Evolutionary conservation across 1,140 invertebrate species (phyloP), one percentile per base, ranked within the genome.

Genomic region (Bombus sibiricus): DNA sequence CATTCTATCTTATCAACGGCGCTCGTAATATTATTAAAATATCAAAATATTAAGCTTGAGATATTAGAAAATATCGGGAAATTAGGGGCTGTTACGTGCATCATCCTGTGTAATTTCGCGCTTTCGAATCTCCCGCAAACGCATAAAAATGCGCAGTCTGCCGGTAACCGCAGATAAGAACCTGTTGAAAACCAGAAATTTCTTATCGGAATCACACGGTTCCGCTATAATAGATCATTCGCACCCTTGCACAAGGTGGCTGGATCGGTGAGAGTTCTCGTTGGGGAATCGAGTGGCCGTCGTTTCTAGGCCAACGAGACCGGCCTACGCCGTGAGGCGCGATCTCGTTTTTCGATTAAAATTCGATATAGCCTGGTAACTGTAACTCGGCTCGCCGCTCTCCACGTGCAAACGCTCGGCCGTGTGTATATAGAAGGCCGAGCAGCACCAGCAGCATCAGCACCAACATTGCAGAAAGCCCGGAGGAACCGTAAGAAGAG

Each of bases 281-380:
- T 53, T 28, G 10, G 28, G 57, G 47, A n/a, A 59, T 25, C 85
- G 39, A 69, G 47, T 25, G 39, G 32, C 53, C n/a, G 1, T 6
- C 73, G 68, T 86, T 86, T 88, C 83, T 91, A 88, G 89, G 89
- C 89, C 89, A 88, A 80, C 74, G 74, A 74, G 41, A 59, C 57
- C 81, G 43, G 80, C 79, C 89, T 89, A 88, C 89, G 88, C 76
- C 32, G 69, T 69, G 59, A 83, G 62, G 74, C 73, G 80, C 74
- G 83, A 86, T 83, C 83, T 86, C 75, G 69, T 69, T 90, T 90
- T 90, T 88, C 77, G 89, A 91, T 90, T 91, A 91, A 86, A 91
- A 90, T 91, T 90, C 81, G 89, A 91, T 86, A 72, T 62, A 78
- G 64, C 69, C 83, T 71, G 83, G 64, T 88, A 90, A 90, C 89